phyloP scores from a whole-genome alignment of 2,888 invertebrate species.

The Erebia aethiops region DNA sequence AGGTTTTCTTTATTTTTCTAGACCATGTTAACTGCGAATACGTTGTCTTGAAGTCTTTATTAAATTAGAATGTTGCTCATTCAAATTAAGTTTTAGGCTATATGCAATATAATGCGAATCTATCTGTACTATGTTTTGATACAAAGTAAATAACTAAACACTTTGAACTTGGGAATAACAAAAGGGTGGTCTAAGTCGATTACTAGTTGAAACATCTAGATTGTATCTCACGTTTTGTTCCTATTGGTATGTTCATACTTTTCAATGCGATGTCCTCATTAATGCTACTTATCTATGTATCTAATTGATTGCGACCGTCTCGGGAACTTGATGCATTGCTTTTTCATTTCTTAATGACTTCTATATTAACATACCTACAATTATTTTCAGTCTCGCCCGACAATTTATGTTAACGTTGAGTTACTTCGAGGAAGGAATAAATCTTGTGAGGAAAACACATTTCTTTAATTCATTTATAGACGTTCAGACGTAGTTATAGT shows the following conservation, averaged over 20 bases:
- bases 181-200: constrained; percentile 17
- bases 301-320: constrained; percentile 24
- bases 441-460: constrained; percentile 5
- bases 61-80: too few species aligned
- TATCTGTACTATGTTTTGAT: background rate
- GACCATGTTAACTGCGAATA: too few species aligned
- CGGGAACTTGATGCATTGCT: constrained; percentile 12
- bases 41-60: too few species aligned
- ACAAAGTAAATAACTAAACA: background rate
- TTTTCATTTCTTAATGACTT: constrained; percentile 8
- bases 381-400: background rate
- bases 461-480: constrained; percentile 17
- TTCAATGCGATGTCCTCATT: constrained; percentile 26
- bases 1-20: too few species aligned
- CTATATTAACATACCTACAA: constrained; percentile 7
- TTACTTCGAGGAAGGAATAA: constrained; percentile 9
- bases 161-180: background rate
- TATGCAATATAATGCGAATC: too few species aligned
- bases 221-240: constrained; percentile 17
- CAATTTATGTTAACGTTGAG: constrained; percentile 13
- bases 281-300: constrained; percentile 21
- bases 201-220: constrained; percentile 18
- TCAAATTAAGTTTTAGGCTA: too few species aligned
- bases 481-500: constrained; percentile 12
- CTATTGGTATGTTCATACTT: constrained; percentile 19